Percentiles rank a stretch among this genome's conserved stretches.
Conservation (phyloP, 2,797 vertebrate genomes). For the Psittacula echo region DNA sequence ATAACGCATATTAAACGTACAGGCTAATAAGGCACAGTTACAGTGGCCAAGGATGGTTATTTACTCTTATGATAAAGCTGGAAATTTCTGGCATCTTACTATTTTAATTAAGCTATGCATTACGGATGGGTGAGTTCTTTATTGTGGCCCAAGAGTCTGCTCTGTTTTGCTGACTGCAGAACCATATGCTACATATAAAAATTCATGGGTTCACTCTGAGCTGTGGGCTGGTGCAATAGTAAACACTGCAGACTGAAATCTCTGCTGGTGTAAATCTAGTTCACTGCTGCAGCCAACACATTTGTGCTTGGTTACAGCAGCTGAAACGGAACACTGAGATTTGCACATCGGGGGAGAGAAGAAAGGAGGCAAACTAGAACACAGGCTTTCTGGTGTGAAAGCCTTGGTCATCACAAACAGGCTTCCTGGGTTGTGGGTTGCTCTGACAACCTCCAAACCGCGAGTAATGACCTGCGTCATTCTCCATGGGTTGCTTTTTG, state of each 20-base stretch:
- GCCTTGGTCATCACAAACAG: not conserved
- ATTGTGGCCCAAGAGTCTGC: not conserved
- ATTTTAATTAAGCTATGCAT: not conserved
- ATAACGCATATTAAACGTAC: rapidly evolving
- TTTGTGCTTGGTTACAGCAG: not conserved
- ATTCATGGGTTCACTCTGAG: not conserved
- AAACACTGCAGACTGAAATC: not conserved
- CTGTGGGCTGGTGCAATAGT: not conserved
- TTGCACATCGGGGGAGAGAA: not conserved
- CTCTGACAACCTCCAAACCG: not conserved
- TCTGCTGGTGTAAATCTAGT: not conserved
- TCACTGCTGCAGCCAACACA: not conserved
- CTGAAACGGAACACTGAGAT: not conserved
- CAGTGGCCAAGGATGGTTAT: not conserved
- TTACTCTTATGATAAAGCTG: not conserved
- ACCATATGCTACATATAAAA: rapidly evolving
- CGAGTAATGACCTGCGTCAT: not conserved
- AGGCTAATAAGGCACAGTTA: not conserved
- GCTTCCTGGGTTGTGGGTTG: not conserved
- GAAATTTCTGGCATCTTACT: not conserved
- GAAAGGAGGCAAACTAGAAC: not conserved
- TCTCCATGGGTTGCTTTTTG: not conserved
- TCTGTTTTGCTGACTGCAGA: not conserved
- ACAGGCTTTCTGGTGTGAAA: not conserved
- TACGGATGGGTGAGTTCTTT: not conserved